Evolutionary conservation across 1,140 invertebrate genomes (phyloP).

Genomic region (Chrysomallon squamiferum): DNA sequence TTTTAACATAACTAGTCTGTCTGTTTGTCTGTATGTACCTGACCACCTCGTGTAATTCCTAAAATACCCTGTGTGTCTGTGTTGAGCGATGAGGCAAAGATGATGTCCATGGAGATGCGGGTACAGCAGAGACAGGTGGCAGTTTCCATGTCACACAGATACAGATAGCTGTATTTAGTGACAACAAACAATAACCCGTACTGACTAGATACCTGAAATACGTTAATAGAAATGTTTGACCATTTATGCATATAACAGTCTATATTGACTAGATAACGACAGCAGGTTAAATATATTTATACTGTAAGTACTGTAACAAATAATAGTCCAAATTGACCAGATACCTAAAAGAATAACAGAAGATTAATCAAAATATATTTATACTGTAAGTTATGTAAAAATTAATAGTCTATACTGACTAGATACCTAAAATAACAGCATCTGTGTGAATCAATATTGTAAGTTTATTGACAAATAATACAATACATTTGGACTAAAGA

Average conservation of each 20-base stretch:
- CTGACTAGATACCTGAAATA: constrained; percentile 55
- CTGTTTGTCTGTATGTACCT: too few relatives aligned
- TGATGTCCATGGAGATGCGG: constrained; percentile 54
- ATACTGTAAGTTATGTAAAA: too few relatives aligned
- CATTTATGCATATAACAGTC: not conserved
- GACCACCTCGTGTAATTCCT: constrained; percentile 60
- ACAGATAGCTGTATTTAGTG: constrained; percentile 63
- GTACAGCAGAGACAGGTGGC: constrained; percentile 56
- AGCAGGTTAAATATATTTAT: too few relatives aligned
- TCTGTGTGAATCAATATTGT: too few relatives aligned
- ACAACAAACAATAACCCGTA: constrained; percentile 61
- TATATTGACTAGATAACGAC: not conserved
- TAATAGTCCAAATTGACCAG: not conserved
- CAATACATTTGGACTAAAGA: too few relatives aligned
- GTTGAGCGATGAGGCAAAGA: constrained; percentile 61
- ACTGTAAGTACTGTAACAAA: not conserved
- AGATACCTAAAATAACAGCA: too few relatives aligned
- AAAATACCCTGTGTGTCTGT: constrained; percentile 61
- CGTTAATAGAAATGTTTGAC: too few relatives aligned
- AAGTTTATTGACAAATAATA: too few relatives aligned
- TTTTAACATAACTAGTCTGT: too few relatives aligned
- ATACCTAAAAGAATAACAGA: not conserved
- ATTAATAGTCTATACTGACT: too few relatives aligned
- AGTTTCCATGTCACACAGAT: constrained; percentile 64
- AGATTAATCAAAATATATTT: too few relatives aligned